Evolutionary conservation across 2,113 vertebrate genomes (phyloP).

Genomic region (Ictalurus furcatus): DNA sequence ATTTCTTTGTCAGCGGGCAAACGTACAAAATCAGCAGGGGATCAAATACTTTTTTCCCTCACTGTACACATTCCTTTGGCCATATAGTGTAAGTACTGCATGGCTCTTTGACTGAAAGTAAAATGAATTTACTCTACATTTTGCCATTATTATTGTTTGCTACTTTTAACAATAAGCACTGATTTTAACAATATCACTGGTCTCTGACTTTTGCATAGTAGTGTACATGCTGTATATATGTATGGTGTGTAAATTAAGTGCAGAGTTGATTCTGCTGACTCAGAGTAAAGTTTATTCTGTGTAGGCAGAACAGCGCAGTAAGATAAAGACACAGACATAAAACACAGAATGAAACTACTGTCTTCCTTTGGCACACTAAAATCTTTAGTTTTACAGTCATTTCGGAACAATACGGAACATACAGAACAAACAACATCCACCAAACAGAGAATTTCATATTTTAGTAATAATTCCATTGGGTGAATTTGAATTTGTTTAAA

Average conservation of each 20-base stretch:
- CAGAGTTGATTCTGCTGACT: not conserved
- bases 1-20: no score
- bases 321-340: constrained; percentile 25
- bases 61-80: not conserved
- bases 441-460: constrained; percentile 32
- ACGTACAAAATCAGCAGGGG: no score
- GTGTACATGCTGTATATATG: not conserved
- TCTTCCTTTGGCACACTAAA: not conserved
- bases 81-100: not conserved
- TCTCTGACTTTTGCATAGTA: not conserved
- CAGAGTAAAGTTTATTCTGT: constrained; percentile 16
- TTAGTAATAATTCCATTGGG: constrained; percentile 48
- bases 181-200: not conserved
- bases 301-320: constrained; percentile 38
- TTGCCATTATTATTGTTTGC: not conserved
- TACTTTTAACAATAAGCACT: not conserved
- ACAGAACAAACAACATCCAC: constrained; percentile 43
- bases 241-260: not conserved
- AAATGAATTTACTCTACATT: not conserved
- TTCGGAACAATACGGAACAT: constrained; percentile 24
- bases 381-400: constrained; percentile 40
- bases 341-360: constrained; percentile 39
- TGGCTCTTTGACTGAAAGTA: not conserved
- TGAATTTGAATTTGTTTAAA: constrained; percentile 16
- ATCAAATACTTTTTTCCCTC: no score